Conservation (phyloP, 2,797 vertebrate species). For the Euthynnus affinis region DNA sequence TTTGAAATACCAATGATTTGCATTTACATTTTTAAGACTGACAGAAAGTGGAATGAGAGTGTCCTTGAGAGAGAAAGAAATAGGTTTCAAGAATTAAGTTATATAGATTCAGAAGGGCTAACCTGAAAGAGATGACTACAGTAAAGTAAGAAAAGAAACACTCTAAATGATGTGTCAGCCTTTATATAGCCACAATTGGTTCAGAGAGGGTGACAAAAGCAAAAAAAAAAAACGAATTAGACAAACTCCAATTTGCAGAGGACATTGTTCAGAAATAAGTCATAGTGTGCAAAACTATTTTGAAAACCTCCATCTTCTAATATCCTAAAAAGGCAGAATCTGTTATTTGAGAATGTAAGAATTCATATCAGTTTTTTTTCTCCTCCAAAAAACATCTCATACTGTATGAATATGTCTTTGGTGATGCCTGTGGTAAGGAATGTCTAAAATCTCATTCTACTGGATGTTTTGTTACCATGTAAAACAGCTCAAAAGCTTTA, state of each 20-base stretch:
- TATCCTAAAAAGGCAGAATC: conserved; percentile 18
- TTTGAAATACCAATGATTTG: neutral
- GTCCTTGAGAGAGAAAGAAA: neutral
- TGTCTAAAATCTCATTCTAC: conserved; percentile 41
- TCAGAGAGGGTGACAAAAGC: neutral
- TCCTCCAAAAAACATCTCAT: neutral
- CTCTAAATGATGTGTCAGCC: neutral
- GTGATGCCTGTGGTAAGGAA: conserved; percentile 27
- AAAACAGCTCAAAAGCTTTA: conserved; percentile 40
- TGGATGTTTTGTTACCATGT: conserved; percentile 37
- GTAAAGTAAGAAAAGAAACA: neutral
- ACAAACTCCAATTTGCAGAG: neutral
- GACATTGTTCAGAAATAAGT: conserved; percentile 8
- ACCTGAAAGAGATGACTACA: conserved; percentile 8
- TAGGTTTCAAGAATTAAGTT: neutral
- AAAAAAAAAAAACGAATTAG: neutral
- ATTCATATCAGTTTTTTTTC: neutral
- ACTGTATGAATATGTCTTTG: conserved; percentile 7
- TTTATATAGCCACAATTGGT: neutral
- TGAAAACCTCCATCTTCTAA: conserved; percentile 1
- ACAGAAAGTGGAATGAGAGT: neutral
- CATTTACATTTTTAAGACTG: conserved; percentile 4
- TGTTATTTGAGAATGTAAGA: conserved; percentile 14
- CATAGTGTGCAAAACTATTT: conserved; percentile 1
- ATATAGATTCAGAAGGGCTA: neutral